These are phyloP conservation scores for Arenicola marina DNA, from an alignment of 2,888 invertebrate species.

Conservation along the genomic window DNA sequence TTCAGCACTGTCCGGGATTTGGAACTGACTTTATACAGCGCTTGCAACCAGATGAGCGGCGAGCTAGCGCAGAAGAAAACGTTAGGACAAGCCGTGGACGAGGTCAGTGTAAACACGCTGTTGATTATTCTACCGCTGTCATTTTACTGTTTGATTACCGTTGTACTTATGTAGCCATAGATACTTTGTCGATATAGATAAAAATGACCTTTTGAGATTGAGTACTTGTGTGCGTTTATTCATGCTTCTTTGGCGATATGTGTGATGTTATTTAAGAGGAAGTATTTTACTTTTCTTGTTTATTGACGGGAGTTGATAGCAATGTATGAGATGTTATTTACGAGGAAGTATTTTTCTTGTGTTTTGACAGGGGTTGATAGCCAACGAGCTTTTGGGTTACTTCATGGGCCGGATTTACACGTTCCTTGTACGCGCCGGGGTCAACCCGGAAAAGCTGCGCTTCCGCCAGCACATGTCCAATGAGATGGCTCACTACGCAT, in stretches of 20 bases:
- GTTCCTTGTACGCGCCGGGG: slow-evolving; percentile 84
- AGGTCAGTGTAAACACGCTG: slow-evolving; percentile 58
- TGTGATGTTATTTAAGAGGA: neutral
- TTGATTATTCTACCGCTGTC: neutral
- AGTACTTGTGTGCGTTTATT: no score
- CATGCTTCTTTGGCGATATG: neutral
- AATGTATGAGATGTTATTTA: no score
- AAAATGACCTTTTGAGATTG: neutral
- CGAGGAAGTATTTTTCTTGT: slow-evolving; percentile 5
- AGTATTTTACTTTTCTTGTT: neutral
- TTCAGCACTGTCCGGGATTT: slow-evolving; percentile 77
- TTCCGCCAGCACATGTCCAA: slow-evolving; percentile 99
- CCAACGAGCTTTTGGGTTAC: slow-evolving; percentile 96
- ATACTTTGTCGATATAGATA: neutral
- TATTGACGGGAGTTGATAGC: neutral
- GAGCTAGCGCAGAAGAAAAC: slow-evolving; percentile 76
- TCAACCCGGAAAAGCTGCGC: slow-evolving; percentile 81
- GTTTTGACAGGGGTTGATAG: slow-evolving; percentile 69
- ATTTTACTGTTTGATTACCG: neutral
- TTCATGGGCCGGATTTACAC: slow-evolving; percentile 94
- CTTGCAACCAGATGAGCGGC: slow-evolving; percentile 97
- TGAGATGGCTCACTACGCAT: slow-evolving; percentile 99
- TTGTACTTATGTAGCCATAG: neutral
- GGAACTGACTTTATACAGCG: slow-evolving; percentile 85
- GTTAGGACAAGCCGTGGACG: slow-evolving; percentile 87